phyloP scores from a whole-genome alignment of 2,113 vertebrate species.

The Gavialis gangeticus region DNA sequence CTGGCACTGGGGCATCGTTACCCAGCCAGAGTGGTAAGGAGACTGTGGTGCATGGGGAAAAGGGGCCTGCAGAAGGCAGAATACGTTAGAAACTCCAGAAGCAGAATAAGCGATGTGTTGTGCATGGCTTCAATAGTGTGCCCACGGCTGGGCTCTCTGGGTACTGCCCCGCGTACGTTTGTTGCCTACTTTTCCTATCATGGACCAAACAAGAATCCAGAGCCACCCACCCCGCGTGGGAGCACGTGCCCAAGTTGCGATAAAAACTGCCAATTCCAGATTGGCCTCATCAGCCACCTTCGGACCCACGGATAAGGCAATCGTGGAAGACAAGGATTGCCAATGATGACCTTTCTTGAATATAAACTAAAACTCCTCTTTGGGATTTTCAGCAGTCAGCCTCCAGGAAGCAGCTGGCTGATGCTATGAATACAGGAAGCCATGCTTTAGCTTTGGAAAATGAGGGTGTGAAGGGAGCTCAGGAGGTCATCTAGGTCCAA shows the following conservation, averaged over 20 bases:
- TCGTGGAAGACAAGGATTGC: too few species aligned
- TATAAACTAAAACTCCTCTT: background rate
- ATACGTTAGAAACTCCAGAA: background rate
- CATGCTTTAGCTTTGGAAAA: background rate
- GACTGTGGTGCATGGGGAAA: background rate
- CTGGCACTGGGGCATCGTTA: fast-evolving
- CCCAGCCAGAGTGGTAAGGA: fast-evolving
- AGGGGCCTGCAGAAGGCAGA: fast-evolving
- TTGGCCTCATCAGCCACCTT: too few species aligned
- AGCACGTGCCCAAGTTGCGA: too few species aligned
- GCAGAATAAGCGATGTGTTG: background rate
- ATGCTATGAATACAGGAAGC: background rate
- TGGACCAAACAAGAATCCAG: too few species aligned
- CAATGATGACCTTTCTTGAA: too few species aligned
- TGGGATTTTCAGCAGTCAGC: background rate
- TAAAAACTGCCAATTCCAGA: too few species aligned
- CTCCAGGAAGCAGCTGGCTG: background rate
- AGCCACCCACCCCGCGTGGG: too few species aligned
- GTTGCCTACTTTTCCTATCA: too few species aligned
- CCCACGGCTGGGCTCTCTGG: background rate
- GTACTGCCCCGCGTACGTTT: too few species aligned
- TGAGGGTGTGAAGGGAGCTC: too few species aligned
- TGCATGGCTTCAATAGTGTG: background rate
- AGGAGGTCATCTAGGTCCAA: too few species aligned
- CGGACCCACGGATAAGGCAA: too few species aligned